Evolutionary conservation across 2,888 invertebrate genomes (phyloP), one percentile per base, ranked within the genome.

Genomic region (Eupithecia vulgata): DNA sequence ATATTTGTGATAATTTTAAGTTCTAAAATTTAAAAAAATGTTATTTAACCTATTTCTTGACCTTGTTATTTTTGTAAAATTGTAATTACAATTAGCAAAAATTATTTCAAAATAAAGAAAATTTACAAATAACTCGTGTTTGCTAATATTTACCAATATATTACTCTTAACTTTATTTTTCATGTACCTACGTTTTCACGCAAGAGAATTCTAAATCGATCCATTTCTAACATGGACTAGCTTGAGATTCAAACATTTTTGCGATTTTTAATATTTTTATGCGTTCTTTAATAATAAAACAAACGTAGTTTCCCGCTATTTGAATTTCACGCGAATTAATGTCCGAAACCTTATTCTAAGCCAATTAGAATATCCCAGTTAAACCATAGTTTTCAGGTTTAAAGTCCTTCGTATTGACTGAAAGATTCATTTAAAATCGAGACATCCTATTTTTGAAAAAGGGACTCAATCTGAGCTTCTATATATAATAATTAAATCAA

Each of bases 21-120:
- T 70, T 71, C 5, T 30, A 52, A 12, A 35, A 68, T 21, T 40
- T 30, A 30, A 25, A 64, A 21, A 52, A 68, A 68, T 65, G 88
- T 71, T 68, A 52, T 35, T 48, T 90, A 88, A 89, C 80, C 87
- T 79, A 80, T 83, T 83, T 84, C 80, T 87, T 88, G 78, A 84
- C 82, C 84, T 88, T 87, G 81, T 84, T 69, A 81, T 83, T 81
- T 83, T 86, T 89, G 88, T 90, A 65, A 65, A 65, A 25, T 65
- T 65, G 65, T 91, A 82, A 87, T 84, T 87, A 83, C 82, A 83
- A 87, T 87, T 92, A 92, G 91, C 84, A 84, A 86, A 88, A 89
- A 87, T 90, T 80, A 89, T 90, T 91, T 92, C 85, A 86, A 87
- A 91, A 88, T 88, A 88, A 93, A 93, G 91, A 90, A 92, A 92